Evolutionary conservation across 1,140 invertebrate genomes (phyloP), one percentile per base, ranked within the genome.

Genomic region (Drosophila burlai): DNA sequence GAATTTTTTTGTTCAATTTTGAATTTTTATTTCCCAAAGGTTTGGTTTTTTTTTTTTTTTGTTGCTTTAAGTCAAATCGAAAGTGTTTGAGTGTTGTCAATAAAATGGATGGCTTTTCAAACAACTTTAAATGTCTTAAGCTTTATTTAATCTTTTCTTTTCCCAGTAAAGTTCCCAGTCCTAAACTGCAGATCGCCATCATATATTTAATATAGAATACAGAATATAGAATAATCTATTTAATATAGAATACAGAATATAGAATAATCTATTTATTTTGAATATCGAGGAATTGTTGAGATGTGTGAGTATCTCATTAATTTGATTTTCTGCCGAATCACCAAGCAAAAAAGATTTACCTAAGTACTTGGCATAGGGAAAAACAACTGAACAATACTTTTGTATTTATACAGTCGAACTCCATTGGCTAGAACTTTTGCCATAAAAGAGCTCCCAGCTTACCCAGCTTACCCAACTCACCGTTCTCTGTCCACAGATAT

Each of bases 341-440:
- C 36, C 24, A 9, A 31, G 29, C 18, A 8, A 16, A 36, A 54
- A 69, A 45, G 15, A 21, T 54, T 43, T n/a, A 21, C 10, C 24
- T 15, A 6, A n/a, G 65, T 43, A 38, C 45, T 68, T 54, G 36
- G 34, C 16, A 16, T 11, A 29, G 24, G 38, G 38, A 15, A 55
- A 45, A 40, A 18, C 18, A 40, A 49, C 24, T 13, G 26, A 63
- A 52, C n/a, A 49, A 63, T 38, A 49, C 10, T 40, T 26, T 21
- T 52, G 60, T 47, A 24, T 50, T 64, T 64, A 68, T 21, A 62
- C 63, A 66, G 31, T 46, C 57, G 9, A 46, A 42, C 57, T 62
- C 46, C 42, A 24, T 36, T 43, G 21, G 13, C 16, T 18, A 13
- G 4, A 67, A 64, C 43, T 13, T 31, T 1, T 10, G 16, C 15